Evolutionary conservation across 2,797 vertebrate species (phyloP).

Genomic region (Siniperca undulata): DNA sequence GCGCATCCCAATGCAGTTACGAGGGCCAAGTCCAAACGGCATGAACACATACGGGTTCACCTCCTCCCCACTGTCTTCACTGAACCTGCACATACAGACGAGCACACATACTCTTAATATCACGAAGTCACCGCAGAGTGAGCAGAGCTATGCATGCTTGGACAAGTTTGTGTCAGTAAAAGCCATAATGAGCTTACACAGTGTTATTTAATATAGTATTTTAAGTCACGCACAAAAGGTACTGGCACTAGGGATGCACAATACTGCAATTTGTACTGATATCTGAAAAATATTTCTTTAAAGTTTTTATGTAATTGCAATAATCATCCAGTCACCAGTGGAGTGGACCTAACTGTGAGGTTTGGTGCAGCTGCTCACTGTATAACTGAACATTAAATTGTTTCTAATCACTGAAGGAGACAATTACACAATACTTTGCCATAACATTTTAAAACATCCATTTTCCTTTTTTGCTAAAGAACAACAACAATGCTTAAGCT

Average conservation of each 20-base stretch:
- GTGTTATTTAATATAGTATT: not conserved
- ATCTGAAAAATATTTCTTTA: not conserved
- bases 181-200: not conserved
- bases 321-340: too few species aligned
- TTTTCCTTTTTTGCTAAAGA: too few species aligned
- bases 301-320: too few species aligned
- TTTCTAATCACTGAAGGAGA: too few species aligned
- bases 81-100: conserved; percentile 85
- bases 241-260: not conserved
- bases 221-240: not conserved
- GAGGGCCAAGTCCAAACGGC: conserved; percentile 90
- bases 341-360: too few species aligned
- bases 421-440: too few species aligned
- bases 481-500: too few species aligned
- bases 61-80: conserved; percentile 80
- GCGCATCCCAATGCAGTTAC: conserved; percentile 90
- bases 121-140: not conserved
- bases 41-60: conserved; percentile 84
- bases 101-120: not conserved
- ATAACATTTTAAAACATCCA: too few species aligned
- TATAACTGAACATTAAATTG: too few species aligned
- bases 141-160: not conserved
- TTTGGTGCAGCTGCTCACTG: too few species aligned
- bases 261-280: not conserved
- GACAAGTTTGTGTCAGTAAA: not conserved